Evolutionary conservation across 2,888 invertebrate species (phyloP), one percentile per base, ranked within the genome.

Genomic region (Hydriomena furcata): DNA sequence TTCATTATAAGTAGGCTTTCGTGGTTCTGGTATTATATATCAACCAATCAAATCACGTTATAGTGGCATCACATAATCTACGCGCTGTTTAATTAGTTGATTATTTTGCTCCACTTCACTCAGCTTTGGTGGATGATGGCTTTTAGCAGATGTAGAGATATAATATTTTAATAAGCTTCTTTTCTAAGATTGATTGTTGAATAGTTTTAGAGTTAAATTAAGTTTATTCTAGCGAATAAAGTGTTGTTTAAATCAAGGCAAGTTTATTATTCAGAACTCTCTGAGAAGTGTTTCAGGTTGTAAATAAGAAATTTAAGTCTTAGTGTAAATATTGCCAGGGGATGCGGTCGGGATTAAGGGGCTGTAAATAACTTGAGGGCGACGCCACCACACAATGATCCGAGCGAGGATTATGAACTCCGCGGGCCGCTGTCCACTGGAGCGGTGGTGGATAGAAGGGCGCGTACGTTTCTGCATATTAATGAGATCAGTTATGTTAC

Each of bases 261-360:
- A 35, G 46, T 51, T 36, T 41, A 46, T 48, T 42, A 40, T 41
- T 46, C 32, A 47, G 24, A 40, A 38, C 36, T 47, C 45, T 49
- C 31, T 40, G 12, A 37, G 32, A 52, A 54, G 45, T 56, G 55
- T 55, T 60, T 54, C 41, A 54, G 47, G 50, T 41, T 37, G 49
- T 61, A 62, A 63, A 61, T 64, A 65, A 65, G 58, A 61, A 61
- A 62, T 61, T 60, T 59, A 59, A 63, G 55, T 59, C 52, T 52
- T 43, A 50, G 58, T 54, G 58, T 61, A 62, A 61, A 62, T 63
- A 67, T 67, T 61, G 62, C 53, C 50, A 36, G 47, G 56, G 58
- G 56, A 46, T 35, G 41, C 31, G 51, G 50, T 30, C 34, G 44
- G 57, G 60, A 63, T 66, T 64, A 63, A 51, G 58, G 51, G 48